Percentiles rank a stretch among this genome's conserved stretches.
phyloP scores from a whole-genome alignment of 2,113 vertebrate species.

The Laterallus jamaicensis region DNA sequence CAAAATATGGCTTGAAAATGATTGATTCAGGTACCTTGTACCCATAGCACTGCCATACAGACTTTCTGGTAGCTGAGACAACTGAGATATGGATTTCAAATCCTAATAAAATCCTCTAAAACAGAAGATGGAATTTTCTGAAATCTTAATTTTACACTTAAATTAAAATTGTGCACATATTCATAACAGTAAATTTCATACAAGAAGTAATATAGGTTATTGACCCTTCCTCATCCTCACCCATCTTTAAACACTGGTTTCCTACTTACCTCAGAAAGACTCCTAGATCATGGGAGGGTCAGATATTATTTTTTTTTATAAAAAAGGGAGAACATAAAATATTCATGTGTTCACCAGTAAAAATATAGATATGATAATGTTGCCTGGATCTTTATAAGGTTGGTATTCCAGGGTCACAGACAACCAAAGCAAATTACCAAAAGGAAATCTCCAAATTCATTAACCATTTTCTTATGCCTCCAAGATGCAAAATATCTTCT shows the following conservation, averaged over 20 bases:
- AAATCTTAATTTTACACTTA: neutral
- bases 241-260: neutral
- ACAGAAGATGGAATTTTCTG: neutral
- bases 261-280: neutral
- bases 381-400: neutral
- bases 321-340: neutral
- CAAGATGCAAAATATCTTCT: neutral
- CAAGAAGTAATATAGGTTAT: neutral
- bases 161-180: neutral
- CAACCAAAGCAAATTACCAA: neutral
- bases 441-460: neutral
- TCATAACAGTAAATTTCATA: neutral
- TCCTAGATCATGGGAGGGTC: neutral
- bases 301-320: too few relatives aligned
- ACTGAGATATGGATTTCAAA: neutral
- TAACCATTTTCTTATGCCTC: neutral
- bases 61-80: neutral
- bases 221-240: neutral
- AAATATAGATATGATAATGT: neutral
- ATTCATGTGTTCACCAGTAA: neutral
- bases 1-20: neutral
- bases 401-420: neutral
- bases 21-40: neutral
- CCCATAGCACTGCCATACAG: neutral
- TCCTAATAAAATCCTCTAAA: neutral